Conservation (phyloP, 1,140 invertebrate species). For the Tetragonula clypearis region DNA sequence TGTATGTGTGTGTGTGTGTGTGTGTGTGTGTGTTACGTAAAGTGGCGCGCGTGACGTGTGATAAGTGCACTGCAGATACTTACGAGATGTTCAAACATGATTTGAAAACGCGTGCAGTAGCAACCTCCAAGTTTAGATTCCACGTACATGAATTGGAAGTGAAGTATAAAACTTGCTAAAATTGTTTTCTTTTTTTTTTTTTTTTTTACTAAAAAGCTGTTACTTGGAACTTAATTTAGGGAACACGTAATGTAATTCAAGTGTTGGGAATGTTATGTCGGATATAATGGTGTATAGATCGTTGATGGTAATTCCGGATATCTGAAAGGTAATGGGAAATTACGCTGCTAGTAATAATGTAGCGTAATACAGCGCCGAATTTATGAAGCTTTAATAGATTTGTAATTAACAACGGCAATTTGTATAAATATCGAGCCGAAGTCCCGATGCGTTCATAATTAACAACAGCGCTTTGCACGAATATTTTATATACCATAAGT, state of each 20-base stretch:
- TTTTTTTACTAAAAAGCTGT: too few species aligned
- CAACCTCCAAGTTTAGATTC: too few species aligned
- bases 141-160: too few species aligned
- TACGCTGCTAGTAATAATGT: neutral
- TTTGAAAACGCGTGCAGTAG: neutral
- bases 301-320: neutral
- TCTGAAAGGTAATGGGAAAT: neutral
- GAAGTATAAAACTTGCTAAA: too few species aligned
- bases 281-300: neutral
- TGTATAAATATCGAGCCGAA: neutral
- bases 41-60: neutral
- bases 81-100: neutral
- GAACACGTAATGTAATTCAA: too few species aligned
- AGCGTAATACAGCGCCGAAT: neutral
- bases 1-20: neutral
- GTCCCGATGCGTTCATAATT: neutral
- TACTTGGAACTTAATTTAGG: neutral
- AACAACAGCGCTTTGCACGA: neutral
- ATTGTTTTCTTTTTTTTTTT: too few species aligned
- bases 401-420: neutral
- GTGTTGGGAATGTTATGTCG: too few species aligned
- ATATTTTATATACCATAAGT: neutral
- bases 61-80: too few species aligned
- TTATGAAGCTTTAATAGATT: neutral
- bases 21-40: constrained; percentile 10